Percentiles rank a stretch among this genome's conserved stretches.
These are phyloP conservation scores for Dendrophyllia cribrosa DNA, from an alignment of 64 coral and sea anemone species.

Conservation along the genomic window DNA sequence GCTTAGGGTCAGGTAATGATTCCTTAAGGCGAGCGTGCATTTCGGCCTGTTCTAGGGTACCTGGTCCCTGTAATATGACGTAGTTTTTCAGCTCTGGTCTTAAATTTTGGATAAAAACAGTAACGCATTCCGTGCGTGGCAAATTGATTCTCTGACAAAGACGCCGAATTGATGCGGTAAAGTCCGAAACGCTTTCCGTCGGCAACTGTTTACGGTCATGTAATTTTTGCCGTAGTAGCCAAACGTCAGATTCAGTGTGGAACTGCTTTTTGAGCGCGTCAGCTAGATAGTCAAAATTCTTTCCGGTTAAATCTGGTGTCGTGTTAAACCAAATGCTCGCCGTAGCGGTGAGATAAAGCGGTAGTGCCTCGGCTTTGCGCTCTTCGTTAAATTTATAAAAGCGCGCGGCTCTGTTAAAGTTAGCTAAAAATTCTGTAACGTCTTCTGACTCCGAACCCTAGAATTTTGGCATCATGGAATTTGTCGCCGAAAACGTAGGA, in stretches of 20 bases:
- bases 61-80: constrained; percentile 6
- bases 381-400: constrained; percentile 55
- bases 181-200: constrained; percentile 32
- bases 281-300: constrained; percentile 22
- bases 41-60: neutral
- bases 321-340: constrained; percentile 66
- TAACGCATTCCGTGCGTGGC: constrained; percentile 22
- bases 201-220: constrained; percentile 41
- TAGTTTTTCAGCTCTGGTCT: constrained; percentile 3
- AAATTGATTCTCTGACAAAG: constrained; percentile 16
- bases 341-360: neutral
- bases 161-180: neutral
- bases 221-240: constrained; percentile 57
- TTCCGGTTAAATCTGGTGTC: neutral
- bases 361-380: constrained; percentile 9
- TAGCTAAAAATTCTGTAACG: constrained; percentile 29
- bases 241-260: constrained; percentile 40
- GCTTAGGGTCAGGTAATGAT: neutral
- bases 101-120: neutral
- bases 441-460: neutral
- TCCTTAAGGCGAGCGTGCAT: neutral
- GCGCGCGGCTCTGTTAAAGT: constrained; percentile 44
- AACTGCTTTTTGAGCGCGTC: constrained; percentile 36
- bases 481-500: too few relatives aligned
- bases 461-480: too few relatives aligned